Base-by-base conservation (phyloP, 1,140 invertebrate species). In the Dreissena polymorpha region DNA sequence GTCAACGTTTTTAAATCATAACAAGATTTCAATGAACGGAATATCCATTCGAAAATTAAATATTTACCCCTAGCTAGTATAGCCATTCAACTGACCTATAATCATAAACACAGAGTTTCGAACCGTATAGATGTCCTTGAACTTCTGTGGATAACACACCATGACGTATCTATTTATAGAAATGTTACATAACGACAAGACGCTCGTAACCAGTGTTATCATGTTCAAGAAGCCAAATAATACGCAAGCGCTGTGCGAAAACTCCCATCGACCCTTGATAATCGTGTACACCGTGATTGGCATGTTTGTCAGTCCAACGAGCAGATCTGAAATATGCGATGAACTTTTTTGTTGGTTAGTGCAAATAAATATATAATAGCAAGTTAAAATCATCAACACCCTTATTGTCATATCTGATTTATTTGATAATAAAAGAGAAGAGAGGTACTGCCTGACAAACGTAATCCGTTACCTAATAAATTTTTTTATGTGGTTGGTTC, bases 141-240 rank as follows among this genome's bases (percentile, higher is more conserved):
- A 87, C 55, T 79, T 70, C 0, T 29, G 27, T 0, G 79, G 74
- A 8, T 53, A 76, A 60, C 83, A 85, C 14, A 87, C 80, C 50
- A 85, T 77, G 64, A 86, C 68, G 51, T 76, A 87, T 25, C 86
- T 57, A 68, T 85, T 87, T 16, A 83, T 75, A 64, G 84, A 83
- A 23, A 87, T 87, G 50, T 82, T 75, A 25, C 73, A 81, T 3
- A 87, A 75, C 27, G 86, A 87, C 63, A 85, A 39, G 63, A 87
- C 86, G 67, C 86, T 87, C 18, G 79, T 75, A 14, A 87, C 72
- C 23, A 87, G 72, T 18, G 84, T 85, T 1, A 85, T 23, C 86
- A 87, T 87, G 76, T 85, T 83, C 6, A 85, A 55, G 65, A 85
- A 87, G 0, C 86, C 84, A n/a, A 79, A 7, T 0, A 65, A 69